Percentiles rank a stretch among this genome's conserved stretches.
phyloP scores from a whole-genome alignment of 2,113 vertebrate genomes.

The Engystomops pustulosus region DNA sequence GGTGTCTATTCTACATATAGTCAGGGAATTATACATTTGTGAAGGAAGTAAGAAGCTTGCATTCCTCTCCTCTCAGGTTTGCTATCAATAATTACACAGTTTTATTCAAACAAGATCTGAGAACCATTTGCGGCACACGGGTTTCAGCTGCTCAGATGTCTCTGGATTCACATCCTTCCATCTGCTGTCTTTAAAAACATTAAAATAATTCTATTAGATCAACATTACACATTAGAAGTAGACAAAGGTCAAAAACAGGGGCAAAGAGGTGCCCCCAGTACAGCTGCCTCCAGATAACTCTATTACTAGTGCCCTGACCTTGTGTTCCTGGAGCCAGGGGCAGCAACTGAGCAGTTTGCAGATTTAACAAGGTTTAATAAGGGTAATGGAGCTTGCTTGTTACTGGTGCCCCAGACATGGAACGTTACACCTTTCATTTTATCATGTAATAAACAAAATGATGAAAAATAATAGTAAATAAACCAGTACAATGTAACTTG shows the following conservation, averaged over 20 bases:
- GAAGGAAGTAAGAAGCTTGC: neutral
- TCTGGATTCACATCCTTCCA: conserved; percentile 32
- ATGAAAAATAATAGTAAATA: neutral
- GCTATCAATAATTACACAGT: neutral
- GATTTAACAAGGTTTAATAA: conserved; percentile 54
- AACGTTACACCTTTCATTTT: neutral
- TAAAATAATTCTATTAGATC: conserved; percentile 56
- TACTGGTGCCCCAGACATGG: neutral
- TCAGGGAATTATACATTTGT: neutral
- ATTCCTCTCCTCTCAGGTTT: neutral
- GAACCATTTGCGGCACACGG: neutral
- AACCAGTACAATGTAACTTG: neutral
- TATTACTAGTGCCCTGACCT: conserved; percentile 53
- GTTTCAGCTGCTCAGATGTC: conserved; percentile 40
- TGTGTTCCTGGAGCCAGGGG: conserved; percentile 39
- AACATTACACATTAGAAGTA: conserved; percentile 55
- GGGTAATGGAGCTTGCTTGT: conserved; percentile 51
- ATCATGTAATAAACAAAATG: neutral
- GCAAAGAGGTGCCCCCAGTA: conserved; percentile 20
- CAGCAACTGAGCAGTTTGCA: conserved; percentile 47
- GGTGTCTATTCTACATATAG: neutral
- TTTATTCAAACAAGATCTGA: conserved; percentile 29
- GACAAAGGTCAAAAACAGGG: conserved; percentile 44
- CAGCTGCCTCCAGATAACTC: conserved; percentile 56
- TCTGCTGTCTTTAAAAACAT: conserved; percentile 46